Evolutionary conservation across 2,113 vertebrate genomes (phyloP), one percentile per base, ranked within the genome.

Genomic region (Spea bombifrons): DNA sequence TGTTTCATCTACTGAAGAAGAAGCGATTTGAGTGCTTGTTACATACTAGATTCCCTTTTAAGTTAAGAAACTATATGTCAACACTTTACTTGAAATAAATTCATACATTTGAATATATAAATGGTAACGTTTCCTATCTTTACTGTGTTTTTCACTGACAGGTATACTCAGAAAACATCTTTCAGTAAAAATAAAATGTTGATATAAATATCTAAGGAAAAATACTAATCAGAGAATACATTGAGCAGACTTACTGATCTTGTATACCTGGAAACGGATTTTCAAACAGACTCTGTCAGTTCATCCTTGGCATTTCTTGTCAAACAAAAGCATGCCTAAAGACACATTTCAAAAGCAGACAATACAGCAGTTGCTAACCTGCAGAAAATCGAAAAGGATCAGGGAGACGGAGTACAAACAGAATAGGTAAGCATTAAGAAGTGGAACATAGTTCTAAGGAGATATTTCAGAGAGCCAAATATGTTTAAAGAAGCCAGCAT

Each of bases 201-300:
- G 94, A 94, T 95, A 94, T 94, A 94, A 95, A 94, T 95, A 96
- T 96, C 94, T 95, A 90, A 96, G 90, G 89, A 92, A 94, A 93
- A 91, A 94, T 95, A 94, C 93, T 98, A 96, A 98, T 97, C 94
- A 96, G 92, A 96, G 92, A 90, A 91, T 90, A 93, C 94, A 93
- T 91, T 92, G 92, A 92, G 93, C 91, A 90, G 92, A 88, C 91
- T 92, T 90, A 93, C 94, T 95, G 94, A 94, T 95, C 91, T 88
- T 89, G 90, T 89, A 91, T 94, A 94, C 93, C 95, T 94, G 93
- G 92, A 94, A 94, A 94, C 92, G 90, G 90, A 87, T 86, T 92
- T 95, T 94, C 93, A 93, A 92, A 93, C 92, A 90, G 91, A 87
- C 84, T 92, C 93, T 94, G 95, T 96, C 96, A 95, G 93, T 91